Base-by-base conservation (phyloP, 92 coral and sea anemone genomes). In the Heliopora coerulea region DNA sequence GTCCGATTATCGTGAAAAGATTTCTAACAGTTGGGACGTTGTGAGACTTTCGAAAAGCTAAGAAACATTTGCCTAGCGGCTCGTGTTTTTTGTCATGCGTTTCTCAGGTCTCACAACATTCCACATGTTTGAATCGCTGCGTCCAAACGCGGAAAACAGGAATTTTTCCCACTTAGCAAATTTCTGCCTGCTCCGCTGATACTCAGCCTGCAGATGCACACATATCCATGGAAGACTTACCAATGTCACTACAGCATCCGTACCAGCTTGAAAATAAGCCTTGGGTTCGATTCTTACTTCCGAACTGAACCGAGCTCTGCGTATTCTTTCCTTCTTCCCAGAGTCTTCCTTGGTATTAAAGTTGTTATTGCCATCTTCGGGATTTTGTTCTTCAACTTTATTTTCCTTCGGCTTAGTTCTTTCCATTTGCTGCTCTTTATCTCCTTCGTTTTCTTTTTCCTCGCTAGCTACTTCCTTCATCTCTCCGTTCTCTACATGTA, bases 191-290 rank as follows among this genome's bases (percentile, higher is more conserved):
- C n/a, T n/a, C n/a, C n/a, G n/a, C n/a, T n/a, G n/a, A n/a, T n/a
- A n/a, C n/a, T n/a, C n/a, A n/a, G n/a, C n/a, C n/a, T n/a, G n/a
- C n/a, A n/a, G n/a, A n/a, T n/a, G n/a, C n/a, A n/a, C n/a, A n/a
- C n/a, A n/a, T n/a, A n/a, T n/a, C n/a, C n/a, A n/a, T n/a, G n/a
- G n/a, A n/a, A n/a, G n/a, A 27, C 74, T 28, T 48, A 67, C 74
- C 74, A 67, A 30, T 9, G 23, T 67, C 1, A 67, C 59, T 3
- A 67, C 59, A 67, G 14, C 33, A 15, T 67, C 74, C 1, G 58
- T 11, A 15, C 74, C 74, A 5, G 74, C 42, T 67, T 49, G 74
- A n/a, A 67, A 67, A 26, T 67, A 67, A 13, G 74, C 74, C 37
- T 67, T 67, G 9, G 74, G 58, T 46, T 67, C 58, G 12, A 67